A percentile compares a stretch with the other conserved stretches of the same genome.
phyloP scores from a whole-genome alignment of 1,140 invertebrate genomes.

The Zaprionus tsacasi region DNA sequence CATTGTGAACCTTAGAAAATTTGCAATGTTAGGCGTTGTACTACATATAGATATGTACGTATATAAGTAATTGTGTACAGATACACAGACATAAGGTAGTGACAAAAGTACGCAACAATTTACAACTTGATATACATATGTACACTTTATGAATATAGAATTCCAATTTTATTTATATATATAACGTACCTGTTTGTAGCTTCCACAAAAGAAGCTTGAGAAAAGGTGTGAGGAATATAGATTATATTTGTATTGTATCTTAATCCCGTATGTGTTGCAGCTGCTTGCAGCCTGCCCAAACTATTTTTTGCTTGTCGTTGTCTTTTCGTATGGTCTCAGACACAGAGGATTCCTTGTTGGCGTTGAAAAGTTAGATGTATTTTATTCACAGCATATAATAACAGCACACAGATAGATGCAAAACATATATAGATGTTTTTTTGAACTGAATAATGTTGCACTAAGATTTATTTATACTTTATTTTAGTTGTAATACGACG shows the following conservation, averaged over 20 bases:
- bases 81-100: not conserved
- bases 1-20: too few relatives aligned
- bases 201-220: not conserved
- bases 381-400: not conserved
- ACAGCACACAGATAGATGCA: not conserved
- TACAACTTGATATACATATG: too few relatives aligned
- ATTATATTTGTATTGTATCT: not conserved
- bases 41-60: not conserved
- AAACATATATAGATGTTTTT: slow-evolving; percentile 13
- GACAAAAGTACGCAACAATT: too few relatives aligned
- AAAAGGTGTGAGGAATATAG: not conserved
- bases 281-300: slow-evolving; percentile 46
- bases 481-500: slow-evolving; percentile 57
- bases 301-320: slow-evolving; percentile 57
- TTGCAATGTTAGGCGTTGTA: not conserved
- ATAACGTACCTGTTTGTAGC: not conserved
- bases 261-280: slow-evolving; percentile 19
- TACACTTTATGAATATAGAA: not conserved
- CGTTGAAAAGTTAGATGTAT: not conserved
- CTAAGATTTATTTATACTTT: slow-evolving; percentile 27
- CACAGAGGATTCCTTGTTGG: slow-evolving; percentile 8
- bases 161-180: not conserved
- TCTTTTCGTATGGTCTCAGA: slow-evolving; percentile 31
- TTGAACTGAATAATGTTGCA: slow-evolving; percentile 21
- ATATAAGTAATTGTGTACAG: not conserved